Base-by-base conservation (phyloP, 2,113 vertebrate species). In the Porphyrio hochstetteri region DNA sequence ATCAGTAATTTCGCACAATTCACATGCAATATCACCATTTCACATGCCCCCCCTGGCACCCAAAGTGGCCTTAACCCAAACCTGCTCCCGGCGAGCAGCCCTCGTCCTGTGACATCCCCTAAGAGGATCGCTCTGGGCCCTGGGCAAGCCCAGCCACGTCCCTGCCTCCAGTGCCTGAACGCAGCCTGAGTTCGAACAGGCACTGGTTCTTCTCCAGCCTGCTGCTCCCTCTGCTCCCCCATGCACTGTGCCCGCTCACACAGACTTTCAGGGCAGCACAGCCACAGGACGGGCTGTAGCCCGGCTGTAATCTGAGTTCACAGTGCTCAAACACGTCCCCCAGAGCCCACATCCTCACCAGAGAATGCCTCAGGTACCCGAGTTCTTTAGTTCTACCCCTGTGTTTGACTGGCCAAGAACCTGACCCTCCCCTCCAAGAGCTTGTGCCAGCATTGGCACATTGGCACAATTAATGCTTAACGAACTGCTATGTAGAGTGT, bases 181-280 rank as follows among this genome's bases (percentile, higher is more conserved):
- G 10, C 31, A 44, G 44, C 60, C 42, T 2, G 0, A 19, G 50
- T 14, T 78, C 23, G 9, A 48, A 7, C 3, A 35, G 28, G 10
- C 3, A 4, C 5, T 28, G 35, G 20, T 4, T 28, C 31, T 65
- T 28, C 48, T n/a, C 72, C n/a, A 8, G 11, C 13, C 20, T n/a
- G 40, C 31, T 69, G n/a, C 29, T 63, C 5, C 52, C 12, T 35
- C 36, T 31, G 6, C 40, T 40, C 15, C 19, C 27, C 10, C 16
- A 2, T 4, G 18, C 7, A 0, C 4, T 13, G 6, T 28, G 25
- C 31, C 35, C 23, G 24, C 25, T 31, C 42, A 13, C 10, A 8
- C 31, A n/a, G 36, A 44, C 10, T 20, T 29, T 36, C 24, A 38
- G 23, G 44, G 46, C n/a, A 46, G 63, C 20, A 6, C 16, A 16